Base-by-base conservation (phyloP, 2,797 vertebrate species). In the Psittacula echo region DNA sequence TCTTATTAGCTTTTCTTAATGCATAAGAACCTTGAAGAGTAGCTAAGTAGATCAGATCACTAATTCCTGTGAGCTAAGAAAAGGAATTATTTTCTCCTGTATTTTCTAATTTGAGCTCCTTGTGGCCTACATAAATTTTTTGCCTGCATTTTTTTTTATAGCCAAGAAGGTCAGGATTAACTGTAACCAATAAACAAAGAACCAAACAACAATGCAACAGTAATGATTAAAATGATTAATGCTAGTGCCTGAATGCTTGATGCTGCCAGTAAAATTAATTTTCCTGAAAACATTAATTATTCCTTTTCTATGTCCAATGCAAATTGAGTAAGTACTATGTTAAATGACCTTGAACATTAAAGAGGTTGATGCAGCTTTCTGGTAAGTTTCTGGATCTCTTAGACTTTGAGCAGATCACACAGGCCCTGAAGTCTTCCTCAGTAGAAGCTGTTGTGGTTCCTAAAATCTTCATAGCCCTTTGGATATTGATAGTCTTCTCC, bases 31-130 rank as follows among this genome's bases (percentile, higher is more conserved):
- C 54, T 91, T 92, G 78, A 95, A 78, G 42, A 87, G 27, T 13
- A 84, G 54, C 45, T 89, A 94, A 95, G 92, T 93, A 90, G 93
- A 95, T 93, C 95, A 96, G 50, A 90, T 81, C 85, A 64, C 60
- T 87, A 92, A 95, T 89, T 89, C 85, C 93, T 90, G 30, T 64
- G 81, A 95, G 86, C 73, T 86, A 86, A 89, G 51, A 86, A 91
- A 91, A 84, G 23, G 6, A 72, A 68, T 78, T 84, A 73, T 87
- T 93, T 95, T 92, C 85, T 84, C 45, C 24, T 61, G 8, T 78
- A n/a, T 92, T 91, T 92, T 93, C 37, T 89, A 90, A 84, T 84
- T 96, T 64, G 53, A 93, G 73, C 81, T 96, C 51, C 47, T 77
- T 81, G 34, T 90, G 89, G 34, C 92, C 85, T 94, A 95, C 82